Conservation (phyloP, 2,888 invertebrate species). For the Scotopteryx bipunctaria region DNA sequence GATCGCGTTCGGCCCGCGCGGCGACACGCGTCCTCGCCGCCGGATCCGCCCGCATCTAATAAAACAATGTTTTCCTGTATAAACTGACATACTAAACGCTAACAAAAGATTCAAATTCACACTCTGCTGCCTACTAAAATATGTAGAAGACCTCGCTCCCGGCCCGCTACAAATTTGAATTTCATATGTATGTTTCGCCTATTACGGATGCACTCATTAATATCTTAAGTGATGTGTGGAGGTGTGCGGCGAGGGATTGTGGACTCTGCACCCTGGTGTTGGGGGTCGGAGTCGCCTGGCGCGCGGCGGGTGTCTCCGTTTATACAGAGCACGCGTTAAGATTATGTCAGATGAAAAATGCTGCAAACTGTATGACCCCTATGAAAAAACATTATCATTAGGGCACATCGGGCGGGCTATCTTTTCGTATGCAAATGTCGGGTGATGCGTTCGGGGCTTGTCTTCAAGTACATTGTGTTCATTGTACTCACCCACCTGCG, state of each 20-base stretch:
- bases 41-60: conserved; percentile 52
- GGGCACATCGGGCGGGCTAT: conserved; percentile 61
- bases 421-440: conserved; percentile 78
- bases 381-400: conserved; percentile 80
- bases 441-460: conserved; percentile 30
- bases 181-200: conserved; percentile 83
- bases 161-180: conserved; percentile 81
- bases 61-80: conserved; percentile 65
- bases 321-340: conserved; percentile 71
- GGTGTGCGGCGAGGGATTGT: conserved; percentile 51
- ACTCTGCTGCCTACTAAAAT: conserved; percentile 82
- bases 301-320: conserved; percentile 50
- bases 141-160: conserved; percentile 80
- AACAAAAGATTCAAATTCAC: conserved; percentile 83
- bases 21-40: conserved; percentile 17
- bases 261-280: conserved; percentile 48
- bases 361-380: conserved; percentile 79
- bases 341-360: conserved; percentile 78
- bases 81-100: conserved; percentile 73
- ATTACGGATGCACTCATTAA: conserved; percentile 83
- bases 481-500: conserved; percentile 32
- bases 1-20: conserved; percentile 20
- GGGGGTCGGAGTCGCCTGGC: conserved; percentile 40
- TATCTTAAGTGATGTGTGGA: conserved; percentile 81
- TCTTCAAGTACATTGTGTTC: conserved; percentile 37